Conservation (phyloP, 1,140 invertebrate genomes). For the Bombus fervidus region DNA sequence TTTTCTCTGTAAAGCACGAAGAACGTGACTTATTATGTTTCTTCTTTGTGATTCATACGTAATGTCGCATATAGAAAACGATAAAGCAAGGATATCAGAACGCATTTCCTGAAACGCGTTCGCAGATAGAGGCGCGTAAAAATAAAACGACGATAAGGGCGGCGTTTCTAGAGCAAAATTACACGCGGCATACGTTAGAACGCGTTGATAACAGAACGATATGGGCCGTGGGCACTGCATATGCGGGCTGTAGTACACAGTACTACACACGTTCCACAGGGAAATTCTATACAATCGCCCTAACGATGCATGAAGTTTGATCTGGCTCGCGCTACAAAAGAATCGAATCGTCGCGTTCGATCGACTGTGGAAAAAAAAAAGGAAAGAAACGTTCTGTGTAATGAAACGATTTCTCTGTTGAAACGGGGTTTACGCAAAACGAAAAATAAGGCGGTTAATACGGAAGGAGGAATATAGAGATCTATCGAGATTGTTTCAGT, state of each 20-base stretch:
- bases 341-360: not conserved
- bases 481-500: too few species aligned
- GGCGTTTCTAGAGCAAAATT: conserved; percentile 11
- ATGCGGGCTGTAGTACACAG: conserved; percentile 49
- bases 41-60: too few species aligned
- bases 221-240: conserved; percentile 23
- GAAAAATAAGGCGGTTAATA: not conserved
- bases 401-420: not conserved
- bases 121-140: not conserved
- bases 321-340: conserved; percentile 23
- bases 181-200: conserved; percentile 46
- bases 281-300: conserved; percentile 34
- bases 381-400: not conserved
- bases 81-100: not conserved
- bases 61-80: not conserved
- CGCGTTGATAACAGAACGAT: conserved; percentile 57
- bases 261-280: conserved; percentile 16
- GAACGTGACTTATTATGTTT: too few species aligned
- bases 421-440: not conserved
- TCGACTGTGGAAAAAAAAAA: not conserved
- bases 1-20: too few species aligned
- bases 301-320: conserved; percentile 62
- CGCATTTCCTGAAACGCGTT: not conserved
- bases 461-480: too few species aligned
- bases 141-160: conserved; percentile 47